Evolutionary conservation across 2,888 invertebrate species (phyloP).

Genomic region (Osmoderma eremita): DNA sequence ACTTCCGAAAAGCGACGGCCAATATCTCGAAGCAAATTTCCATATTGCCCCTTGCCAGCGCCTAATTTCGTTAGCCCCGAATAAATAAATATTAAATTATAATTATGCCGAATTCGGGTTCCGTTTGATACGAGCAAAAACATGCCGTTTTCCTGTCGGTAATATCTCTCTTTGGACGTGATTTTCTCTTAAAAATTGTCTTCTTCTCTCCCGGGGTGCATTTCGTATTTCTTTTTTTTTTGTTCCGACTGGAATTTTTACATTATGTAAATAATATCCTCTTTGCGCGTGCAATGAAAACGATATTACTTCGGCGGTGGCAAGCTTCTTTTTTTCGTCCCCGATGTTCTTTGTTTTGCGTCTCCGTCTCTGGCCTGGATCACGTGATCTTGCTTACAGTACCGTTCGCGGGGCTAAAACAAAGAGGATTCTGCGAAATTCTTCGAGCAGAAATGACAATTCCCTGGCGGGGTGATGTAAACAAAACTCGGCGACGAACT

Average conservation of each 20-base stretch:
- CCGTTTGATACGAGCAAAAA: too few relatives aligned
- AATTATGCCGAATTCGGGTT: too few relatives aligned
- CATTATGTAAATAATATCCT: slow-evolving; percentile 32
- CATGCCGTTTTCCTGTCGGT: too few relatives aligned
- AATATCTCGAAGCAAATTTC: too few relatives aligned
- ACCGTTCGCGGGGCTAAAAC: slow-evolving; percentile 4
- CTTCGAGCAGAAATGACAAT: slow-evolving; percentile 36
- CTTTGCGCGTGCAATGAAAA: slow-evolving; percentile 20
- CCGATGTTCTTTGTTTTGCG: not conserved
- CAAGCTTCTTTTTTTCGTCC: not conserved
- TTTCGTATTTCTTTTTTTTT: too few relatives aligned
- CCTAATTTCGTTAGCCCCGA: too few relatives aligned
- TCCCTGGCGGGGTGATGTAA: slow-evolving; percentile 29
- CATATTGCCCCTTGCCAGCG: too few relatives aligned
- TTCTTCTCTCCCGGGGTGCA: too few relatives aligned
- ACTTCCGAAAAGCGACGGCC: too few relatives aligned
- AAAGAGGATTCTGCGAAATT: slow-evolving; percentile 12
- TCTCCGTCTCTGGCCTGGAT: not conserved
- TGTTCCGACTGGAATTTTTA: not conserved
- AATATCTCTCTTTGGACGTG: too few relatives aligned
- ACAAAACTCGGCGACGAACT: slow-evolving; percentile 33
- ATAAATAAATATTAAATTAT: too few relatives aligned
- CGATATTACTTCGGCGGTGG: slow-evolving; percentile 21
- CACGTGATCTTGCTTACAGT: slow-evolving; percentile 18
- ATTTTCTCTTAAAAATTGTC: too few relatives aligned